phyloP scores from a whole-genome alignment of 2,888 invertebrate species.

The Melanostoma scalare region DNA sequence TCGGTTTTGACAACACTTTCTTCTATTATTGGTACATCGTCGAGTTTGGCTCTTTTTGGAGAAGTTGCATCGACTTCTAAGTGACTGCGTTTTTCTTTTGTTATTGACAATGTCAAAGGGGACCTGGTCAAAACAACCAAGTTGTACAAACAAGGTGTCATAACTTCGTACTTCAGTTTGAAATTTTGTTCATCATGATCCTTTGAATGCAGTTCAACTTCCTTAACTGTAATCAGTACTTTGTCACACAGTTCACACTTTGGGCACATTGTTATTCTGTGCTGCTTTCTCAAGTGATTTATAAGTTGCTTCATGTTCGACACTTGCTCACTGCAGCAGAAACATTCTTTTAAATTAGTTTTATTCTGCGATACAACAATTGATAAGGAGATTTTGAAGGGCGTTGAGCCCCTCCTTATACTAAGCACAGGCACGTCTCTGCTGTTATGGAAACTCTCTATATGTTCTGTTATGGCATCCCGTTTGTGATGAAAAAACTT shows the following conservation, averaged over 20 bases:
- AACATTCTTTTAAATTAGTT: slow-evolving; percentile 23
- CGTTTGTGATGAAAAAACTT: slow-evolving; percentile 42
- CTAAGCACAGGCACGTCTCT: slow-evolving; percentile 49
- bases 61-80: too few relatives aligned
- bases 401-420: neutral
- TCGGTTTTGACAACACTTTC: neutral
- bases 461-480: slow-evolving; percentile 21
- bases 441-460: slow-evolving; percentile 46
- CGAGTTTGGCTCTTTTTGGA: neutral
- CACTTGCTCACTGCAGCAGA: slow-evolving; percentile 34
- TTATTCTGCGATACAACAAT: slow-evolving; percentile 41
- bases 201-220: slow-evolving; percentile 9
- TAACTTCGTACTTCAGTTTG: slow-evolving; percentile 8
- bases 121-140: neutral
- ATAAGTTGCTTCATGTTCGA: neutral
- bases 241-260: slow-evolving; percentile 1
- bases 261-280: neutral
- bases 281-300: slow-evolving; percentile 18
- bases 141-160: neutral
- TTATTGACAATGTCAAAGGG: neutral
- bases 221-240: neutral
- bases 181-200: neutral
- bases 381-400: slow-evolving; percentile 31
- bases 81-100: neutral
- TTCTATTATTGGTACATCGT: neutral